These are phyloP conservation scores for Pan troglodytes DNA, from an alignment of 2,113 vertebrate species.

Conservation along the genomic window DNA sequence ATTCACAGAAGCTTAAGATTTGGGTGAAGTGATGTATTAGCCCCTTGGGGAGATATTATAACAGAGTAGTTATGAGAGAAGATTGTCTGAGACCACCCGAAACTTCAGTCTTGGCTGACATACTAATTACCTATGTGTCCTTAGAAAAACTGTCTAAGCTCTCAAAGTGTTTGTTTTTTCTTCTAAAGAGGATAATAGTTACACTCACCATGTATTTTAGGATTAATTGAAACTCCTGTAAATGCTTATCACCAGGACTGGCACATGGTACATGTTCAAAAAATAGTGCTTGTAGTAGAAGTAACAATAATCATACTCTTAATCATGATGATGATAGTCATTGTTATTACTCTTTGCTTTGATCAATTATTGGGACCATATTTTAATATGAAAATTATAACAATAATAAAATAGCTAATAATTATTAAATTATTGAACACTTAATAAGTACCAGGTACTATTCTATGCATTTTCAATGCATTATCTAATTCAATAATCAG, in stretches of 20 bases:
- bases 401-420: background rate
- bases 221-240: background rate
- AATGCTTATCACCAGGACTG: background rate
- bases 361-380: background rate
- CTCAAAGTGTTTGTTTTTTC: background rate
- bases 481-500: background rate
- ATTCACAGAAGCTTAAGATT: background rate
- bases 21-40: background rate
- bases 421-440: background rate
- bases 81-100: background rate
- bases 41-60: background rate
- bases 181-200: background rate
- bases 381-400: background rate
- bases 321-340: background rate
- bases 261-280: background rate
- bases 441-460: background rate
- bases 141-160: background rate
- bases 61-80: background rate
- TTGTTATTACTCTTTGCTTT: background rate
- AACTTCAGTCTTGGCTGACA: background rate
- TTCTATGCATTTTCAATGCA: background rate
- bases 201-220: background rate
- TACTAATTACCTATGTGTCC: background rate
- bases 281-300: background rate
- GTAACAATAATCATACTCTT: background rate